Evolutionary conservation across 2,888 invertebrate species (phyloP).

Genomic region (Mythimna pallens): DNA sequence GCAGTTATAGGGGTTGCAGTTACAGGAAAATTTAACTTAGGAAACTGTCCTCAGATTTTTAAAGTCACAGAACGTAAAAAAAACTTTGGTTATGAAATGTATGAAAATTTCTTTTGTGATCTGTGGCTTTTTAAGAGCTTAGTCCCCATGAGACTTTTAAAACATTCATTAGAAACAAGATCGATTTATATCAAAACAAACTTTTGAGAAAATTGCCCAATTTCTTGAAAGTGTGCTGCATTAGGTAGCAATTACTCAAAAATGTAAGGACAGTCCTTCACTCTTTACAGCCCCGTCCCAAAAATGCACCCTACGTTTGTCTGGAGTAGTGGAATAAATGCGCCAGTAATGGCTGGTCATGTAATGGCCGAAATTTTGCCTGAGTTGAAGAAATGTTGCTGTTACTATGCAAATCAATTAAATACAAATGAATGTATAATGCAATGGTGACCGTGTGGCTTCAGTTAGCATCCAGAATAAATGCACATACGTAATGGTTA

Average conservation of each 20-base stretch:
- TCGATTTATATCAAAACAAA: too few species aligned
- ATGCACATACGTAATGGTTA: conserved; percentile 16
- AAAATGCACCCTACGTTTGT: conserved; percentile 21
- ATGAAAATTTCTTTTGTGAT: neutral
- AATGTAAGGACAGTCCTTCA: too few species aligned
- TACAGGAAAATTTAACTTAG: too few species aligned
- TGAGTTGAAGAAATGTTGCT: conserved; percentile 10
- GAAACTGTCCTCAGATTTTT: neutral
- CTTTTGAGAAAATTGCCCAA: too few species aligned
- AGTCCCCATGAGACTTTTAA: too few species aligned
- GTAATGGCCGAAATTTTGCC: conserved; percentile 23
- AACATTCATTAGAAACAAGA: too few species aligned
- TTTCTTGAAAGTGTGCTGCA: too few species aligned
- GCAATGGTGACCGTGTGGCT: neutral
- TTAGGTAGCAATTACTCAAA: neutral
- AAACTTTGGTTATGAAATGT: neutral
- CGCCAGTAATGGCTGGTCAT: conserved; percentile 10
- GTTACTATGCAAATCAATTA: conserved; percentile 28
- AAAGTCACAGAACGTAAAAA: neutral
- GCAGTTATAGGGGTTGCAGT: too few species aligned
- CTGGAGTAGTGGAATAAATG: conserved; percentile 22
- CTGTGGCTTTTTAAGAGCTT: neutral
- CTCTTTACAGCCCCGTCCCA: neutral
- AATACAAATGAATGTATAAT: conserved; percentile 24
- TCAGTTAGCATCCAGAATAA: neutral